A percentile compares a stretch with the other conserved stretches of the same genome.
Conservation (phyloP, 2,113 vertebrate genomes). For the Craseonycteris thonglongyai region DNA sequence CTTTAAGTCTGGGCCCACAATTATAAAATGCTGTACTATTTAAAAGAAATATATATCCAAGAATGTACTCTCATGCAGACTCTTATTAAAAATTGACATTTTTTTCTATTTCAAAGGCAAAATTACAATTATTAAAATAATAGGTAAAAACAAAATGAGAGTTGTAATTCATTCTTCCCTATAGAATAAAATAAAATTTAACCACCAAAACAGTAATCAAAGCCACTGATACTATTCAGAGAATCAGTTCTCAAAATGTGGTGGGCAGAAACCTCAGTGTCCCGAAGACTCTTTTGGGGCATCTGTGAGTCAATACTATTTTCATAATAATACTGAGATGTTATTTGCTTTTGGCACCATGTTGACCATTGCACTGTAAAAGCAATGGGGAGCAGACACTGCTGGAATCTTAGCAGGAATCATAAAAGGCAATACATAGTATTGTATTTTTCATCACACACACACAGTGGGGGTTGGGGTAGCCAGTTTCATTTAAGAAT, state of each 20-base stretch:
- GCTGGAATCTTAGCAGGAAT: background rate
- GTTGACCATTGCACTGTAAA: background rate
- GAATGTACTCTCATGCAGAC: background rate
- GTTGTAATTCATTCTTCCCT: background rate
- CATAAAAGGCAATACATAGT: background rate
- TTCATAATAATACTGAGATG: background rate
- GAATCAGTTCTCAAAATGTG: background rate
- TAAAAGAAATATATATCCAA: conserved; percentile 56
- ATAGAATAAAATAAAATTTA: background rate
- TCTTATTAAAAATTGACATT: background rate
- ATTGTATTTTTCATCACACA: background rate
- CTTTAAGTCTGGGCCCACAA: conserved; percentile 58
- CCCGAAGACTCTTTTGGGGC: background rate
- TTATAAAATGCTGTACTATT: conserved; percentile 56
- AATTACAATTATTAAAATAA: conserved; percentile 31
- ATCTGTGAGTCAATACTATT: conserved; percentile 5
- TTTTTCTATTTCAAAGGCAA: conserved; percentile 48
- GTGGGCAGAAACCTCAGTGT: background rate
- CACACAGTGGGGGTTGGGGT: background rate
- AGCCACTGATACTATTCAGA: background rate
- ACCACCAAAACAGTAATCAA: background rate
- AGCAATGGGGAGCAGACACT: background rate
- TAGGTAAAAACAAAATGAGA: conserved; percentile 1
- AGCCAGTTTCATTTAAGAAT: background rate
- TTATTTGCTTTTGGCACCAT: background rate